Conservation (phyloP, 1,140 invertebrate genomes). For the Saccostrea echinata region DNA sequence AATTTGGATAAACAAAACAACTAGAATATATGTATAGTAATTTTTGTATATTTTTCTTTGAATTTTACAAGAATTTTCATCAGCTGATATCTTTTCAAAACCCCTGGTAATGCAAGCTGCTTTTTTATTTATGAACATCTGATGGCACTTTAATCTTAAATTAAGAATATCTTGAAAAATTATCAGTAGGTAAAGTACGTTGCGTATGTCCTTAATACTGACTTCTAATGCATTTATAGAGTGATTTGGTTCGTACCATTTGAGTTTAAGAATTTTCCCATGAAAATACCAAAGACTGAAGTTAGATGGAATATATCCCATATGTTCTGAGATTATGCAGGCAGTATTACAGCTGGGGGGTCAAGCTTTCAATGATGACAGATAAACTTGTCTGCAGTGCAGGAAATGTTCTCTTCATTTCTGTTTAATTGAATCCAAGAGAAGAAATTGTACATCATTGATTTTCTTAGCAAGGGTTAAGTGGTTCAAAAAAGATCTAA, state of each 20-base stretch:
- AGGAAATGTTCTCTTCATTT: constrained; percentile 27
- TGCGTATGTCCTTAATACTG: too few relatives aligned
- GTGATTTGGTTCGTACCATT: not conserved
- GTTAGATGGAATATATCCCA: not conserved
- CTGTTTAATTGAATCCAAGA: constrained; percentile 6
- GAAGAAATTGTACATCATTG: constrained; percentile 18
- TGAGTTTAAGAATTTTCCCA: constrained; percentile 12
- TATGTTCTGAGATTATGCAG: constrained; percentile 15
- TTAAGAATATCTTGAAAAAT: too few relatives aligned
- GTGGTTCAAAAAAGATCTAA: not conserved
- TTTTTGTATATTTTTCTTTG: too few relatives aligned
- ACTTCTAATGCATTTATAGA: not conserved
- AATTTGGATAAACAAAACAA: too few relatives aligned
- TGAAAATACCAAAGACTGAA: not conserved
- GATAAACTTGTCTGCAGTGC: not conserved
- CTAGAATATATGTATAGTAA: too few relatives aligned
- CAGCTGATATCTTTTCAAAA: too few relatives aligned
- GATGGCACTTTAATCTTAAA: too few relatives aligned
- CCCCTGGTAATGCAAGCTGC: too few relatives aligned
- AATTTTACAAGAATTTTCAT: too few relatives aligned
- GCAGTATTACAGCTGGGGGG: not conserved
- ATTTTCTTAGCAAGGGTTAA: constrained; percentile 8
- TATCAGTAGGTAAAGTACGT: too few relatives aligned
- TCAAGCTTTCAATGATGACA: not conserved
- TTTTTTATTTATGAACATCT: too few relatives aligned